Percentiles rank a stretch among this genome's conserved stretches.
These are phyloP conservation scores for Heliconius erato DNA, from an alignment of 2,888 invertebrate species.

Conservation along the genomic window DNA sequence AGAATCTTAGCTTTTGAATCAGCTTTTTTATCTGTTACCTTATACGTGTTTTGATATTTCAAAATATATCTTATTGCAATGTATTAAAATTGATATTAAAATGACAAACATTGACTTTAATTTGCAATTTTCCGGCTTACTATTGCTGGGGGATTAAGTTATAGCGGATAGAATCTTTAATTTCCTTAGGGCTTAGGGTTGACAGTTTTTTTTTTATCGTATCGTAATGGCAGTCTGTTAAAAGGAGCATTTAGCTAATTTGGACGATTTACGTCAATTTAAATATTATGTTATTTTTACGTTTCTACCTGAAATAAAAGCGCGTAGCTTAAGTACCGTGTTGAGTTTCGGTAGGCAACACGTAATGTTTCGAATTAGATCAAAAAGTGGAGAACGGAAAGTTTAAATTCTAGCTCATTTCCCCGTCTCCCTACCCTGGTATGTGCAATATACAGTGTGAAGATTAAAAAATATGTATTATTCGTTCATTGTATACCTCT, in stretches of 20 bases:
- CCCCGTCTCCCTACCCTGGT: background rate
- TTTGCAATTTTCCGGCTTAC: conserved; percentile 83
- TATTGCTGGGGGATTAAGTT: conserved; percentile 80
- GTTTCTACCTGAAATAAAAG: background rate
- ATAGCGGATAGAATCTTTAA: conserved; percentile 84
- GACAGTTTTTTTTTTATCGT: conserved; percentile 66
- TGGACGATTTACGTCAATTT: conserved; percentile 51
- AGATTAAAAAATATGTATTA: background rate
- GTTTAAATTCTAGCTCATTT: background rate
- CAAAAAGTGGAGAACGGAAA: background rate
- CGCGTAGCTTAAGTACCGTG: background rate
- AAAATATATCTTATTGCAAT: conserved; percentile 37
- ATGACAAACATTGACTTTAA: conserved; percentile 62
- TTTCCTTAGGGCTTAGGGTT: conserved; percentile 79
- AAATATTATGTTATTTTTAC: background rate
- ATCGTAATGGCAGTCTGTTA: conserved; percentile 61
- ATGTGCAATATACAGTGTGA: background rate
- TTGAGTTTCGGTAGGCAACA: background rate
- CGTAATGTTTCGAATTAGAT: background rate
- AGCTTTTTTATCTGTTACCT: conserved; percentile 74
- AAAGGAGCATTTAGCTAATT: conserved; percentile 11
- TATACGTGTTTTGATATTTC: conserved; percentile 30
- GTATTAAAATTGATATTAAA: conserved; percentile 25
- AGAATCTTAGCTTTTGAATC: conserved; percentile 69
- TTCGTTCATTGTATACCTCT: too few species aligned